Percentiles rank a stretch among this genome's conserved stretches.
These are phyloP conservation scores for Hozukius guyotensis DNA, from an alignment of 2,797 vertebrate species.

Conservation along the genomic window DNA sequence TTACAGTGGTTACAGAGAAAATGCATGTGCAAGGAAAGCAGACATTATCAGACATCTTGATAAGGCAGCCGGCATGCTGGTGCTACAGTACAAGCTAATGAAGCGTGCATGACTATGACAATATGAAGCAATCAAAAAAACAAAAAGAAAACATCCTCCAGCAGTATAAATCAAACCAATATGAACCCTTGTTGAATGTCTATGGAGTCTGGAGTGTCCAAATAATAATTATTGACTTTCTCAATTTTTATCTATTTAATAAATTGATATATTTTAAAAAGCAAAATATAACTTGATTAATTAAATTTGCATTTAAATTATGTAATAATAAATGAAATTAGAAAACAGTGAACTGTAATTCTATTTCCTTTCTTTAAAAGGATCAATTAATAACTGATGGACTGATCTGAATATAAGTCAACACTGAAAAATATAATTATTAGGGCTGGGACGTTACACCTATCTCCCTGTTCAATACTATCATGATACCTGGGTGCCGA, in stretches of 20 bases:
- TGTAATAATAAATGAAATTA: background rate
- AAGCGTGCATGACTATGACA: background rate
- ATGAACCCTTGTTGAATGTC: background rate
- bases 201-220: too few species aligned
- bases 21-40: slow-evolving; percentile 9
- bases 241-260: background rate
- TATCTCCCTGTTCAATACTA: too few species aligned
- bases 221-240: background rate
- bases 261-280: background rate
- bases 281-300: background rate
- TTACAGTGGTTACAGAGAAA: slow-evolving; percentile 44
- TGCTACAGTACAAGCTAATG: background rate
- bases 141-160: background rate
- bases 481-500: too few species aligned
- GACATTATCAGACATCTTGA: slow-evolving; percentile 58
- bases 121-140: background rate
- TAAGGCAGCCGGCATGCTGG: slow-evolving; percentile 26
- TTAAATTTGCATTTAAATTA: background rate
- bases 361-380: background rate
- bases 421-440: background rate
- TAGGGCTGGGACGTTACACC: too few species aligned
- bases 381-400: background rate
- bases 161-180: background rate
- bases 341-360: too few species aligned
- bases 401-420: background rate